A percentile compares a stretch with the other conserved stretches of the same genome.
Conservation (phyloP, 2,113 vertebrate genomes). For the Callipepla californica region DNA sequence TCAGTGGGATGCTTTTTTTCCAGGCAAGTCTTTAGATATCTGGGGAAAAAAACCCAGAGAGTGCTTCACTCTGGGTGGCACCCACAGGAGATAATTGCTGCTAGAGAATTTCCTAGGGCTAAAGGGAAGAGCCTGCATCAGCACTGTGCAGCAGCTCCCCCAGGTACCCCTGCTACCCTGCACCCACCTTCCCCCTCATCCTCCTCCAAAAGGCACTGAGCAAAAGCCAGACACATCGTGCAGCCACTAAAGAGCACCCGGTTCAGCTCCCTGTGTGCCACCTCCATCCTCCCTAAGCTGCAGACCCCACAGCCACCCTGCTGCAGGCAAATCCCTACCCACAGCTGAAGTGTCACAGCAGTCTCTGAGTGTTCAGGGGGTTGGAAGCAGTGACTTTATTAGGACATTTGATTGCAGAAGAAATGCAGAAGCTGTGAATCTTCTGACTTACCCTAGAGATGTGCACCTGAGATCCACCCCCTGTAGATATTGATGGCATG, state of each 20-base stretch:
- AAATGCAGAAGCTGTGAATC: neutral
- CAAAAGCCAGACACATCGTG: fast-evolving
- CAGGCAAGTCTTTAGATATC: neutral
- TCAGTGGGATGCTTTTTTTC: neutral
- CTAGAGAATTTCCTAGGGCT: conserved; percentile 6
- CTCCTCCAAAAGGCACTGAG: neutral
- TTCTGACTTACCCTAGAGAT: neutral
- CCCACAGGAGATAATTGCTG: conserved; percentile 37
- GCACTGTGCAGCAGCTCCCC: neutral
- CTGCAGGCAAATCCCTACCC: conserved; percentile 26
- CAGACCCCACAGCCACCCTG: neutral
- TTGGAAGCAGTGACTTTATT: neutral
- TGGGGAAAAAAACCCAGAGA: neutral
- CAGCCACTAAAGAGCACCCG: fast-evolving
- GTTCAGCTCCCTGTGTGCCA: neutral
- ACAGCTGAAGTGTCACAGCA: neutral
- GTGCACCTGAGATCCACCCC: neutral
- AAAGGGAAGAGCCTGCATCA: conserved; percentile 34
- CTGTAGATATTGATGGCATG: neutral
- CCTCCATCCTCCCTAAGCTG: neutral
- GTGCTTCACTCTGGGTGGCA: conserved; percentile 38
- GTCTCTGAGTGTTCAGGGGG: neutral
- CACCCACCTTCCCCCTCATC: neutral
- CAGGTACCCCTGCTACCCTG: neutral
- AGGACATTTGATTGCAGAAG: neutral